Conservation (phyloP, 2,113 vertebrate genomes). For the Salvelinus namaycush region DNA sequence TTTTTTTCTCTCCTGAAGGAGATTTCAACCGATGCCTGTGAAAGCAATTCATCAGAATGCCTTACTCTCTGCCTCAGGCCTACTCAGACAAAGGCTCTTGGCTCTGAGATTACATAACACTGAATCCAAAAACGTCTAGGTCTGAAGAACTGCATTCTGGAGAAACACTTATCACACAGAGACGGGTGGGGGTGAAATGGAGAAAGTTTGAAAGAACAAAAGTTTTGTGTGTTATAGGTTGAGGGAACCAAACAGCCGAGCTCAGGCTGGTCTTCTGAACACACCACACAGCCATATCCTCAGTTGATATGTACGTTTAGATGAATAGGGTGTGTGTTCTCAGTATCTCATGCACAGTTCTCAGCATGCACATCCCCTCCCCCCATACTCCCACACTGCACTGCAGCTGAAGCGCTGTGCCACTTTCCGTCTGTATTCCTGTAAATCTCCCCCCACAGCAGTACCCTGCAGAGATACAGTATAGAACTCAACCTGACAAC, state of each 20-base stretch:
- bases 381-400: conserved; percentile 49
- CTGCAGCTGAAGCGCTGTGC: conserved; percentile 34
- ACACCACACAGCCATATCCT: background rate
- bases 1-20: no score
- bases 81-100: background rate
- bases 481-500: conserved; percentile 31
- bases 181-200: no score
- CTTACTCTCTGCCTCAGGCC: background rate
- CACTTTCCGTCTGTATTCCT: conserved; percentile 33
- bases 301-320: background rate
- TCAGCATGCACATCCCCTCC: conserved; percentile 19
- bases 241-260: no score
- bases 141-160: no score
- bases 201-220: no score
- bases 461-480: conserved; percentile 33
- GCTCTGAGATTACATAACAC: no score
- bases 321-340: background rate
- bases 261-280: no score
- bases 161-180: no score
- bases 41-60: background rate
- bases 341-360: background rate
- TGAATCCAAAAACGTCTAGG: no score
- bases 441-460: conserved; percentile 33
- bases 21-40: no score
- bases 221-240: no score